A percentile compares a stretch with the other conserved stretches of the same genome.
phyloP scores from a whole-genome alignment of 1,140 invertebrate genomes.

The Nautilus pompilius region DNA sequence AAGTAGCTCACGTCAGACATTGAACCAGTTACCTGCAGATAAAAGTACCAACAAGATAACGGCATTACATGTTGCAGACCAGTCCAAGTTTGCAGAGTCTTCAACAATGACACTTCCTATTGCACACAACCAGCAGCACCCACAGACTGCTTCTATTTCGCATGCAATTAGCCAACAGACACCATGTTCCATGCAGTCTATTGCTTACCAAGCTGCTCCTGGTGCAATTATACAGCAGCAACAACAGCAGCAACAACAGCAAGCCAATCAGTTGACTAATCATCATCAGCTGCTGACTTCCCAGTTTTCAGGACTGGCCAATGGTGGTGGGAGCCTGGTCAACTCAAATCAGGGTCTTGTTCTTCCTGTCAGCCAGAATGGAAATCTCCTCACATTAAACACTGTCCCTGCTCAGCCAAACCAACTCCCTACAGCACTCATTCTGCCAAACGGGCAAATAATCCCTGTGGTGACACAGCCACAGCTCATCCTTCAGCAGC shows the following conservation, averaged over 20 bases:
- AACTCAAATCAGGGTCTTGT: conserved; percentile 12
- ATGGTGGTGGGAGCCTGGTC: neutral
- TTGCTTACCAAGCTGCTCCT: neutral
- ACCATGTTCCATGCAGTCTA: neutral
- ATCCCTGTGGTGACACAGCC: conserved; percentile 56
- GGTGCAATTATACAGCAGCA: neutral
- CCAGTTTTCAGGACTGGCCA: neutral
- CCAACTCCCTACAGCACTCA: conserved; percentile 51
- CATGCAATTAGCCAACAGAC: too few species aligned
- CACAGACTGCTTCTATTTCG: too few species aligned
- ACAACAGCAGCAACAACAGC: conserved; percentile 15
- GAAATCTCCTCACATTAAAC: conserved; percentile 30
- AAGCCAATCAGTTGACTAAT: neutral
- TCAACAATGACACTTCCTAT: too few species aligned
- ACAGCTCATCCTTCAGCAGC: conserved; percentile 23
- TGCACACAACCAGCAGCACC: too few species aligned
- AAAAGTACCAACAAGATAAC: neutral
- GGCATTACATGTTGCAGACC: neutral
- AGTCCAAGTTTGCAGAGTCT: neutral
- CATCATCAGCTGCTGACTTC: conserved; percentile 2
- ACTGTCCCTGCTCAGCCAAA: conserved; percentile 34
- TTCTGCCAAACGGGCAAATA: conserved; percentile 56
- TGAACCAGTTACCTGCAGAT: neutral
- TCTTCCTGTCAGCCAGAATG: conserved; percentile 28
- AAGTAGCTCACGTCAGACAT: neutral